Conservation (phyloP, 2,888 invertebrate species). For the Xylota sylvarum region DNA sequence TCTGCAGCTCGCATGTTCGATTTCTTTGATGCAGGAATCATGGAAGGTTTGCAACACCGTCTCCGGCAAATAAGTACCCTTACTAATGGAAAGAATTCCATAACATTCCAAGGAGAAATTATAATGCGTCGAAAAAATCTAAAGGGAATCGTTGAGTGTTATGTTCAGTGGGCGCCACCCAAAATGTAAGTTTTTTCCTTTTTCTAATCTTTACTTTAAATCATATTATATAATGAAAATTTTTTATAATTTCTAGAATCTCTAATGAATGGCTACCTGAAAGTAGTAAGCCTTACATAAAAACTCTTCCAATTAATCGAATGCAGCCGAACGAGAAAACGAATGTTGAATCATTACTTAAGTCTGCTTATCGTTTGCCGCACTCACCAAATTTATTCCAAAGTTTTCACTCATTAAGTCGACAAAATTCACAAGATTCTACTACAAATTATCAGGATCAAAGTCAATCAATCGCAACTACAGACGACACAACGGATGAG, state of each 20-base stretch:
- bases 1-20: slow-evolving; percentile 95
- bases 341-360: slow-evolving; percentile 82
- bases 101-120: slow-evolving; percentile 90
- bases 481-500: slow-evolving; percentile 51
- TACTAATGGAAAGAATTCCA: slow-evolving; percentile 88
- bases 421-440: slow-evolving; percentile 64
- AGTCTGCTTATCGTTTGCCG: slow-evolving; percentile 82
- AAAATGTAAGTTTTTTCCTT: slow-evolving; percentile 90
- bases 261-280: slow-evolving; percentile 95
- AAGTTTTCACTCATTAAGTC: slow-evolving; percentile 73
- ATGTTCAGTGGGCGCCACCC: slow-evolving; percentile 93
- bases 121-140: slow-evolving; percentile 88
- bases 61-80: slow-evolving; percentile 89
- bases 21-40: slow-evolving; percentile 96
- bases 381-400: slow-evolving; percentile 82
- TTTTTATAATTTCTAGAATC: slow-evolving; percentile 87
- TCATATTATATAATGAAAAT: not conserved
- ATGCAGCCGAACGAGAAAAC: slow-evolving; percentile 83
- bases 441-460: slow-evolving; percentile 41
- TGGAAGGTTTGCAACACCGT: slow-evolving; percentile 96
- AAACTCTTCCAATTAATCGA: slow-evolving; percentile 85
- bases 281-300: slow-evolving; percentile 88
- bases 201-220: not conserved
- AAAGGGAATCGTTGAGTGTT: slow-evolving; percentile 89
- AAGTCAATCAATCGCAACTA: slow-evolving; percentile 48